Evolutionary conservation across 1,140 invertebrate species (phyloP), one percentile per base, ranked within the genome.

Genomic region (Zaprionus kolodkinae): DNA sequence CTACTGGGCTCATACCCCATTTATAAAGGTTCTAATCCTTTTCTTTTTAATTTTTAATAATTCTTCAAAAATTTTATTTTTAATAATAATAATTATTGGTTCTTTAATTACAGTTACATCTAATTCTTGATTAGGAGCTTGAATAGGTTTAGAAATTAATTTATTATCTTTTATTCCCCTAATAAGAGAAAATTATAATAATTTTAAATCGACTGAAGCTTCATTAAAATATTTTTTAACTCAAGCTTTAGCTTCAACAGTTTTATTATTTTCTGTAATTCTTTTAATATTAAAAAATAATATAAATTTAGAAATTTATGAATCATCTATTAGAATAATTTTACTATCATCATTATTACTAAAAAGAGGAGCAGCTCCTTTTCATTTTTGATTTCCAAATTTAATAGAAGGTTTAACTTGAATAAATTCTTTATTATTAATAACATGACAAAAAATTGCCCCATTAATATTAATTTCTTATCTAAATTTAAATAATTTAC

Each of bases 81-180:
- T 91, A 40, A 88, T 77, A 78, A 89, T 91, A 81, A 78, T 94
- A 91, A 88, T 94, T 79, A 89, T 93, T 78, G 92, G 92, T 76
- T 93, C 92, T 30, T 72, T 94, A 85, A 93, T 94, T 78, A 90
- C 93, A 40, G 91, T 94, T 79, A 93, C 93, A 12, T 87, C 93
- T 38, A 93, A 93, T 79, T 94, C 93, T 52, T 94, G 93, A 90
- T 77, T 94, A 76, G 82, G 91, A 72, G 92, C 93, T 91, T 94
- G 93, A 93, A 93, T 94, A 92, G 93, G 93, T n/a, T 89, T 94
- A 92, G 93, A 94, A 93, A 94, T 94, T 93, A 94, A 94, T 92
- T 80, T 94, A 70, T 78, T 94, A 66, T 92, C 89, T 68, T 93
- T 94, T 93, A 94, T 93, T 45, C 93, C 93, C 52, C 65, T 94